Percentiles rank a stretch among this genome's conserved stretches.
Evolutionary conservation across 2,113 vertebrate genomes (phyloP).

Genomic region (Colinus virginianus): DNA sequence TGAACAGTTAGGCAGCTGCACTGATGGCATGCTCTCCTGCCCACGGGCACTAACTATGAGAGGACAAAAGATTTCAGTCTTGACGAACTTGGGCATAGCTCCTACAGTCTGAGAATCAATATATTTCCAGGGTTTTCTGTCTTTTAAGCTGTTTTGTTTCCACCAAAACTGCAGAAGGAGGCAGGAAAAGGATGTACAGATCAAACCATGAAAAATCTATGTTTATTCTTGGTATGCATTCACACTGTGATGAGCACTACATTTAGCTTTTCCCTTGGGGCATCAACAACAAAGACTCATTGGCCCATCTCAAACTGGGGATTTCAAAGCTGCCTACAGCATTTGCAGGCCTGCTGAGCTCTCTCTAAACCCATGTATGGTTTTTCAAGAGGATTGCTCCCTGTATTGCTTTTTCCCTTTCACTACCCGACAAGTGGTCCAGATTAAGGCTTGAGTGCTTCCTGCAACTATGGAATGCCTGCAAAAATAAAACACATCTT

Average conservation of each 20-base stretch:
- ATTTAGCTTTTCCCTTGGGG: constrained; percentile 17
- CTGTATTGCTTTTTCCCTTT: background rate
- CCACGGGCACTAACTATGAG: background rate
- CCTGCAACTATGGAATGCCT: constrained; percentile 40
- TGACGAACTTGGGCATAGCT: background rate
- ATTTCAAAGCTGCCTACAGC: constrained; percentile 45
- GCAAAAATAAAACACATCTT: constrained; percentile 48
- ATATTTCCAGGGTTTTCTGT: background rate
- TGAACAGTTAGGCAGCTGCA: background rate
- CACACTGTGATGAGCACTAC: background rate
- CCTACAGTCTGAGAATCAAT: background rate
- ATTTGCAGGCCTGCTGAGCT: constrained; percentile 4
- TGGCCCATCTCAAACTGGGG: background rate
- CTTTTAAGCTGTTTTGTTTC: background rate
- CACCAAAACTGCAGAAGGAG: background rate
- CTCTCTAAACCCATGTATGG: background rate
- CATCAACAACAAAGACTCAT: background rate
- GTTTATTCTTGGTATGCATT: background rate
- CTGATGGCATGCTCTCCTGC: background rate
- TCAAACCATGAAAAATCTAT: background rate
- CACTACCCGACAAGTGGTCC: background rate
- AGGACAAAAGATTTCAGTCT: background rate
- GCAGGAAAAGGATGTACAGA: background rate
- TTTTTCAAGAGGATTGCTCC: constrained; percentile 3
- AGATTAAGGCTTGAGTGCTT: constrained; percentile 42